Percentiles rank a stretch among this genome's conserved stretches.
phyloP scores from a whole-genome alignment of 2,797 vertebrate species.

The Naso thynnoides region DNA sequence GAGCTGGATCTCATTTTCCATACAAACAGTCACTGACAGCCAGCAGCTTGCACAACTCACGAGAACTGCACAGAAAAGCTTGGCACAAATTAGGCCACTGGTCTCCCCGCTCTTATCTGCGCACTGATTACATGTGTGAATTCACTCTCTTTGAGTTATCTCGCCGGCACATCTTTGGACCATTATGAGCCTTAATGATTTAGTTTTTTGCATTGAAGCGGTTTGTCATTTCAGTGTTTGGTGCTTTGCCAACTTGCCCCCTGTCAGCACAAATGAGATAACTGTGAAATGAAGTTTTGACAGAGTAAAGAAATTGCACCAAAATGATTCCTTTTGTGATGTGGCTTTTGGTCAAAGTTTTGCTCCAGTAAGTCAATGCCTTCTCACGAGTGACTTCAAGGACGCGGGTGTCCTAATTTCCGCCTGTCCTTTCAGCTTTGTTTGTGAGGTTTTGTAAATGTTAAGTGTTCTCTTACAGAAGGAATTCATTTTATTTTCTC shows the following conservation, averaged over 20 bases:
- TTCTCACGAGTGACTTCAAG: slow-evolving; percentile 1
- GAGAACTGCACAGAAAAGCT: slow-evolving; percentile 37
- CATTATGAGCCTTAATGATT: slow-evolving; percentile 38
- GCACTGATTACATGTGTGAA: slow-evolving; percentile 17
- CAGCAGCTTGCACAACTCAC: slow-evolving; percentile 60
- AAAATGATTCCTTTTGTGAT: slow-evolving; percentile 15
- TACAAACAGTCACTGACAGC: slow-evolving; percentile 41
- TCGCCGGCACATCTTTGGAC: slow-evolving; percentile 30
- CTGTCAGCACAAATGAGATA: slow-evolving; percentile 39
- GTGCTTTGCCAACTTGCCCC: slow-evolving; percentile 27
- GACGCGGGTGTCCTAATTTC: slow-evolving; percentile 9
- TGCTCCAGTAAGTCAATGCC: background rate
- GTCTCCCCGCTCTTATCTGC: slow-evolving; percentile 32
- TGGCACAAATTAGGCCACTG: slow-evolving; percentile 4
- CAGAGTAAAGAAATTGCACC: slow-evolving; percentile 16
- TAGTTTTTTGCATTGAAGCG: slow-evolving; percentile 3
- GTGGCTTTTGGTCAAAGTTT: slow-evolving; percentile 24
- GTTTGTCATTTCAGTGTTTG: slow-evolving; percentile 15
- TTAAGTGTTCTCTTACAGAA: slow-evolving; percentile 12
- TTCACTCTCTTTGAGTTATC: slow-evolving; percentile 20
- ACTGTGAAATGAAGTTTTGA: slow-evolving; percentile 37
- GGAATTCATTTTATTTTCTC: background rate
- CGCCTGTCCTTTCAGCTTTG: background rate
- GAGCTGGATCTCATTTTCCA: slow-evolving; percentile 49
- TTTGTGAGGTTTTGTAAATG: slow-evolving; percentile 41